Conservation (phyloP, 2,888 invertebrate species). For the Caenorhabditis imperialis region DNA sequence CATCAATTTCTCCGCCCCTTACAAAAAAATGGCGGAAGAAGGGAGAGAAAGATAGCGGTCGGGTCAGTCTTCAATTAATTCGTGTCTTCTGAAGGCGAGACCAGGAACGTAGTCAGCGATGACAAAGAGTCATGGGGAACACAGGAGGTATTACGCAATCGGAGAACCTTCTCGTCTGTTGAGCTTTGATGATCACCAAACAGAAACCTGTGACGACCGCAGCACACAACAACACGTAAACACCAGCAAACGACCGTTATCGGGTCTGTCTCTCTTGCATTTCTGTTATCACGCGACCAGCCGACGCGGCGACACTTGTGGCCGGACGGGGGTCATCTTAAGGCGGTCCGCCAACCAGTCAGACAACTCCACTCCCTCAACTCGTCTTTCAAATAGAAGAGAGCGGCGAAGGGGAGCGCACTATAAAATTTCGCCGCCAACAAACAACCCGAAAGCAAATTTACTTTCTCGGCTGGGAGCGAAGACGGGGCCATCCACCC, state of each 20-base stretch:
- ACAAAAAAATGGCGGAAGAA: too few species aligned
- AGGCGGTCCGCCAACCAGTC: slow-evolving; percentile 5
- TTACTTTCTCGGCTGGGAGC: slow-evolving; percentile 28
- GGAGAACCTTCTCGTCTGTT: slow-evolving; percentile 2
- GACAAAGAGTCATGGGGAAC: too few species aligned
- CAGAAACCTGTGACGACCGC: slow-evolving; percentile 8
- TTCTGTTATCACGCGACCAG: slow-evolving; percentile 28
- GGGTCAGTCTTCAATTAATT: slow-evolving; percentile 23
- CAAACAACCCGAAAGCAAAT: slow-evolving; percentile 53
- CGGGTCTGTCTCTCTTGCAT: slow-evolving; percentile 1
- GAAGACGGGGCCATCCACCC: background rate
- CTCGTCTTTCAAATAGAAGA: slow-evolving; percentile 22
- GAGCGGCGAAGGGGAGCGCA: slow-evolving; percentile 5
- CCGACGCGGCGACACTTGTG: slow-evolving; percentile 18
- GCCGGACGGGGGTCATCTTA: slow-evolving; percentile 20
- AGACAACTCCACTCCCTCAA: slow-evolving; percentile 2
- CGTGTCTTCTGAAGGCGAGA: too few species aligned
- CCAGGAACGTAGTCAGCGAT: too few species aligned
- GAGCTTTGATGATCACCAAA: slow-evolving; percentile 31
- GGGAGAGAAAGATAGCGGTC: background rate
- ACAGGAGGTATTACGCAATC: slow-evolving; percentile 19
- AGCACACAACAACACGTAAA: slow-evolving; percentile 22
- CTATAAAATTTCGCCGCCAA: slow-evolving; percentile 20
- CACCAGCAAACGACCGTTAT: slow-evolving; percentile 17
- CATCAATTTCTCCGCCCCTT: slow-evolving; percentile 15